Base-by-base conservation (phyloP, 2,113 vertebrate species). In the Trematocara zebra region DNA sequence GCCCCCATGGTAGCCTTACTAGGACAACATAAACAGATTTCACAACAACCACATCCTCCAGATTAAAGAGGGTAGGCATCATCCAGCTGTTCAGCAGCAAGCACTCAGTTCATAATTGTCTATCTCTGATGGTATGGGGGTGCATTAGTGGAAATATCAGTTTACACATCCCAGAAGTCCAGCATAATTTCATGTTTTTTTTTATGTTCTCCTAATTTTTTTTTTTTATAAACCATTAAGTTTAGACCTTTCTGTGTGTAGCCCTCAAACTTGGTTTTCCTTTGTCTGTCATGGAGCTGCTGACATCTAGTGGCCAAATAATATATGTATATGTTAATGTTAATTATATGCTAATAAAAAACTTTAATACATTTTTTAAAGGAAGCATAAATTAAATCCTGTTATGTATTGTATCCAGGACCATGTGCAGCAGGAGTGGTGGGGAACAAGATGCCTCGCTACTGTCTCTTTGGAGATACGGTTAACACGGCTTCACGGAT, bases 371-470 rank as follows among this genome's bases (percentile, higher is more conserved):
- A n/a, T 28, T 10, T 8, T 10, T 18, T 28, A 7, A 11, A 47
- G 2, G 1, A 44, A 72, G 23, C 3, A 5, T 51, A 10, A 28
- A 26, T 14, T n/a, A 40, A 10, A 20, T 78, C 8, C 3, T 42
- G 79, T 53, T 61, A 40, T 86, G 6, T 5, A 87, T 23, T 91
- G 61, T 87, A 23, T 93, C 49, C 67, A 99, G 98, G 98, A 31
- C 98, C 98, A 1, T 99, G 98, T 94, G 98, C 98, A 0, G 98
- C 98, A 11, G 98, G 98, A 82, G 98, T 99, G 3, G 98, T 99
- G 79, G 98, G 98, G 35, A 98, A 98, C 93, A 99, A 99, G 95
- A 99, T 99, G 98, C 98, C 98, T 84, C 97, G 98, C 14, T 99
- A 99, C 82, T 99, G 98, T 89, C 95, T 99, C 5, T 99, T 99